A percentile compares a stretch with the other conserved stretches of the same genome.
Conservation (phyloP, 2,797 vertebrate species). For the Danio kyathit region DNA sequence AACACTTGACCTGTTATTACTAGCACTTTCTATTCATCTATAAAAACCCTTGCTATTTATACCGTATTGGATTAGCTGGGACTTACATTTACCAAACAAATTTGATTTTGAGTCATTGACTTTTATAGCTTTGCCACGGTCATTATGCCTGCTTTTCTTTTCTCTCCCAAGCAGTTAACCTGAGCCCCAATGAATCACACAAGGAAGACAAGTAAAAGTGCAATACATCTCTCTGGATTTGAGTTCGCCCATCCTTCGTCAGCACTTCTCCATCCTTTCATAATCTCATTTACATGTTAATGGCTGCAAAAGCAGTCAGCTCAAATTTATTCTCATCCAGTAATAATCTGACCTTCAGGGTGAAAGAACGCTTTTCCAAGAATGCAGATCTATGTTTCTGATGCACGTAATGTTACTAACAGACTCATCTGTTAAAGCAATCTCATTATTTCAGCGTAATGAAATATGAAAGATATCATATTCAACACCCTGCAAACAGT, state of each 20-base stretch:
- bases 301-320: constrained; percentile 45
- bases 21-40: too few species aligned
- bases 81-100: neutral
- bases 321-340: constrained; percentile 22
- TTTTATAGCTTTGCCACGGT: constrained; percentile 17
- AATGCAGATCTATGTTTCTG: constrained; percentile 20
- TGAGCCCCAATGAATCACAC: neutral
- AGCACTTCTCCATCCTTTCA: constrained; percentile 40
- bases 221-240: constrained; percentile 27
- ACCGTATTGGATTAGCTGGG: too few species aligned
- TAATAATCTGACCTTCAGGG: constrained; percentile 33
- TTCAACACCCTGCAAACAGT: neutral
- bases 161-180: neutral
- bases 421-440: constrained; percentile 11
- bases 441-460: neutral
- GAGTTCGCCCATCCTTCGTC: constrained; percentile 18
- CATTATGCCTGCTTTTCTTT: neutral
- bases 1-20: too few species aligned
- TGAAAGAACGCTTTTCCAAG: constrained; percentile 11
- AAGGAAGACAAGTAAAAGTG: neutral
- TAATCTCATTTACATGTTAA: constrained; percentile 56
- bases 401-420: constrained; percentile 16
- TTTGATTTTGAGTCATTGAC: constrained; percentile 1
- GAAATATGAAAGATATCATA: neutral
- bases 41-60: too few species aligned